Evolutionary conservation across 1,140 invertebrate species (phyloP).

Genomic region (Caenorhabditis elegans): DNA sequence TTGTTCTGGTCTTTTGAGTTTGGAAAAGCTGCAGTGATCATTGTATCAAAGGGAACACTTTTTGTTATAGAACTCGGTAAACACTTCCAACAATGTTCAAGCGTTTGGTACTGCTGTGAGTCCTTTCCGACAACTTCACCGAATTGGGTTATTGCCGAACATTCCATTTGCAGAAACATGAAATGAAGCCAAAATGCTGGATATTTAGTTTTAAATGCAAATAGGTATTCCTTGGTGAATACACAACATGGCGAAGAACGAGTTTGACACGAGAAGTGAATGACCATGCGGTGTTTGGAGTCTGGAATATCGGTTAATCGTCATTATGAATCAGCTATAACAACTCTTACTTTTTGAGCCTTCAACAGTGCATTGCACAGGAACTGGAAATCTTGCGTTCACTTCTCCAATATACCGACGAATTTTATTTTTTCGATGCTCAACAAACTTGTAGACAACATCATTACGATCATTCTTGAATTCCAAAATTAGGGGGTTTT

Average conservation of each 20-base stretch:
- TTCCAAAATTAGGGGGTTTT: not conserved
- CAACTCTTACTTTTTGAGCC: conserved; percentile 54
- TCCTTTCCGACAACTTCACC: conserved; percentile 15
- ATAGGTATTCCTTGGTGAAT: conserved; percentile 78
- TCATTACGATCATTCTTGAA: conserved; percentile 47
- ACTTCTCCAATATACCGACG: conserved; percentile 54
- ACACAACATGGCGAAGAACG: conserved; percentile 74
- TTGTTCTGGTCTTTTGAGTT: conserved; percentile 82
- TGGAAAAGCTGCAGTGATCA: conserved; percentile 88
- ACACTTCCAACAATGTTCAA: conserved; percentile 77
- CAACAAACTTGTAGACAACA: conserved; percentile 60
- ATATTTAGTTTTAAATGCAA: conserved; percentile 82
- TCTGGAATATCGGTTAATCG: conserved; percentile 35
- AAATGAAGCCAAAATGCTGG: conserved; percentile 88
- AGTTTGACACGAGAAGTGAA: conserved; percentile 84
- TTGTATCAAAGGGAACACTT: conserved; percentile 76
- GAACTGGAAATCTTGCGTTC: conserved; percentile 55
- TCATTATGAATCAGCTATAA: too few species aligned
- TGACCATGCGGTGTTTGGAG: conserved; percentile 70
- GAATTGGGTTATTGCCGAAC: conserved; percentile 65
- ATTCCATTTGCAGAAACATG: conserved; percentile 87
- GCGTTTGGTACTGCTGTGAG: conserved; percentile 34
- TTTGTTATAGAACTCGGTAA: conserved; percentile 83
- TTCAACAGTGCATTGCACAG: conserved; percentile 60
- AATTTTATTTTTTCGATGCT: conserved; percentile 57